Conservation (phyloP, 1,140 invertebrate species). For the Drosophila varians region DNA sequence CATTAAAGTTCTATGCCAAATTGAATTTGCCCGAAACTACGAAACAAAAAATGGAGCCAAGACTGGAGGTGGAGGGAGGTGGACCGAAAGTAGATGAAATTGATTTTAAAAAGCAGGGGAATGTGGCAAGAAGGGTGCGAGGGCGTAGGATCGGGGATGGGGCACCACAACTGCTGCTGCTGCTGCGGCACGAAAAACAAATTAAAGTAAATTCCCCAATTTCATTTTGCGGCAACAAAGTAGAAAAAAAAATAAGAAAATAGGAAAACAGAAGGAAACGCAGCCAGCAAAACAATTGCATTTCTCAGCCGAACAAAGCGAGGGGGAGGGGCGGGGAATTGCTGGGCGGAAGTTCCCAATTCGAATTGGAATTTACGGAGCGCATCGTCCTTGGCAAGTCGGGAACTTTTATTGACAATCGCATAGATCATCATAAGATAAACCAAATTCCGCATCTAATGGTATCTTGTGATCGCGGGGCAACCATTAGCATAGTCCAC, state of each 20-base stretch:
- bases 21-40: conserved; percentile 75
- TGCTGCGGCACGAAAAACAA: conserved; percentile 77
- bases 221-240: conserved; percentile 75
- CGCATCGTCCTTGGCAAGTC: conserved; percentile 24
- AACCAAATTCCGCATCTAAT: conserved; percentile 35
- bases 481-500: no score
- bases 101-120: conserved; percentile 72
- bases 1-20: conserved; percentile 64
- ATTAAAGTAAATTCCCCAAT: conserved; percentile 81
- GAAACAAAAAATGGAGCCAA: conserved; percentile 52
- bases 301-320: conserved; percentile 45
- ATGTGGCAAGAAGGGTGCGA: not conserved
- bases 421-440: conserved; percentile 41
- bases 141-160: not conserved
- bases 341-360: not conserved
- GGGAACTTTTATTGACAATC: conserved; percentile 21
- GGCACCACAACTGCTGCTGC: conserved; percentile 43
- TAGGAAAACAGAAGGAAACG: conserved; percentile 58
- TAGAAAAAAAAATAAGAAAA: conserved; percentile 44
- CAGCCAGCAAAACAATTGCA: conserved; percentile 71
- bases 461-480: conserved; percentile 17
- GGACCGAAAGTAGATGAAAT: conserved; percentile 74
- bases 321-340: conserved; percentile 7
- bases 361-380: conserved; percentile 8
- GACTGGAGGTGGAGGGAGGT: not conserved